Evolutionary conservation across 2,888 invertebrate genomes (phyloP).

Genomic region (Steinernema scapterisci): DNA sequence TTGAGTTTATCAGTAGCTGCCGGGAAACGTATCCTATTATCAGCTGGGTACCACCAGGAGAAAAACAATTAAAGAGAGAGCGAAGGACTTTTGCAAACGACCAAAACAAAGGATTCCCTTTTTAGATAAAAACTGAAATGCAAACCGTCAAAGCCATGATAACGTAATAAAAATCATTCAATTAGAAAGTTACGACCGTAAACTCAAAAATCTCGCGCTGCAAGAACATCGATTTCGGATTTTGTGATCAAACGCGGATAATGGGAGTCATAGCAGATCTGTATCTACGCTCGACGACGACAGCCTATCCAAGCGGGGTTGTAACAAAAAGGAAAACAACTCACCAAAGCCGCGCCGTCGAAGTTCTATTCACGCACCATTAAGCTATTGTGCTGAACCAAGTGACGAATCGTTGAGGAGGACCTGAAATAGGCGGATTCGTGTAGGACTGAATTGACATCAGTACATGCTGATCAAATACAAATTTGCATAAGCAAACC

Average conservation of each 20-base stretch:
- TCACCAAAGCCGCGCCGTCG: not conserved
- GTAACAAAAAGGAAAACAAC: slow-evolving; percentile 4
- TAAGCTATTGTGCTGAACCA: not conserved
- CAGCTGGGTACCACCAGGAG: too few species aligned
- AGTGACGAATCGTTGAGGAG: not conserved
- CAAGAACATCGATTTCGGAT: not conserved
- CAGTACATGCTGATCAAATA: not conserved
- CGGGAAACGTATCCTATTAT: too few species aligned
- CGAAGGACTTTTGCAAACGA: too few species aligned
- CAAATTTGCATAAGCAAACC: slow-evolving; percentile 19
- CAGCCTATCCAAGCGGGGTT: too few species aligned
- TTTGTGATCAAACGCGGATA: not conserved
- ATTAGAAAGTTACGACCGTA: not conserved
- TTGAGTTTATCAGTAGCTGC: too few species aligned
- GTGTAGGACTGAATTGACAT: not conserved
- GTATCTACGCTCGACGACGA: too few species aligned
- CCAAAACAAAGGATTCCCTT: too few species aligned
- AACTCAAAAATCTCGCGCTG: not conserved
- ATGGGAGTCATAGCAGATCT: too few species aligned
- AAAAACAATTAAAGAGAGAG: too few species aligned
- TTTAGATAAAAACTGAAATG: too few species aligned
- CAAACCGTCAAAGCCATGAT: too few species aligned
- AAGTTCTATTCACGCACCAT: slow-evolving; percentile 26
- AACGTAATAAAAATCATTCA: too few species aligned
- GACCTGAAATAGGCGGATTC: not conserved